A percentile compares a stretch with the other conserved stretches of the same genome.
Conservation (phyloP, 64 coral and sea anemone genomes). For the Exaiptasia diaphana region DNA sequence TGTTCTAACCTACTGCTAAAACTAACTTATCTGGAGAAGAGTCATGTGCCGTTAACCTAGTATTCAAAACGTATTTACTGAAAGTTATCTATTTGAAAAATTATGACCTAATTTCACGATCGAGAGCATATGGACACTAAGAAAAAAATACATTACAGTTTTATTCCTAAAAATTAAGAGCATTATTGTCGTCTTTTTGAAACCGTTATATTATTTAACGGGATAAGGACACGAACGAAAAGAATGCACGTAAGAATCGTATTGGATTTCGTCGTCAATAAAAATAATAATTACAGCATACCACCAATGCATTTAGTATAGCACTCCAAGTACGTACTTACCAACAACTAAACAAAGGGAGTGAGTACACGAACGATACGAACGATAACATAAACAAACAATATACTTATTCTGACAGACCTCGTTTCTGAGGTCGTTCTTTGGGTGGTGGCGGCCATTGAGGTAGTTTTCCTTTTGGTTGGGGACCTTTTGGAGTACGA, state of each 20-base stretch:
- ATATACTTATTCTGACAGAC: background rate
- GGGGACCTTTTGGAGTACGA: background rate
- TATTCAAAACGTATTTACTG: no score
- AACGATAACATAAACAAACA: background rate
- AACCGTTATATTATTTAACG: background rate
- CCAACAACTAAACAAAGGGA: background rate
- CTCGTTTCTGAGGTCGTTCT: background rate
- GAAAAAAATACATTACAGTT: no score
- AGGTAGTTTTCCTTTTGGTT: conserved; percentile 1
- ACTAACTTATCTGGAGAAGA: no score
- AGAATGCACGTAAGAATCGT: background rate
- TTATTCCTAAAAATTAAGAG: no score
- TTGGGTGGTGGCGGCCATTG: background rate
- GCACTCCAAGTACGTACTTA: conserved; percentile 11
- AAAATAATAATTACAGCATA: background rate
- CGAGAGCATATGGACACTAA: no score
- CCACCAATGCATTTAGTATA: background rate
- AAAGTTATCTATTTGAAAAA: no score
- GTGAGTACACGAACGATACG: conserved; percentile 4
- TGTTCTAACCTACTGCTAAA: no score
- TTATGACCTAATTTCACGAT: no score
- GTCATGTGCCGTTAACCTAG: no score
- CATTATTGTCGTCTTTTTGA: no score
- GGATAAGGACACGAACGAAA: background rate
- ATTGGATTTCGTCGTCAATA: background rate